Evolutionary conservation across 2,797 vertebrate genomes (phyloP).

Genomic region (Enteromius unitaeniatus): DNA sequence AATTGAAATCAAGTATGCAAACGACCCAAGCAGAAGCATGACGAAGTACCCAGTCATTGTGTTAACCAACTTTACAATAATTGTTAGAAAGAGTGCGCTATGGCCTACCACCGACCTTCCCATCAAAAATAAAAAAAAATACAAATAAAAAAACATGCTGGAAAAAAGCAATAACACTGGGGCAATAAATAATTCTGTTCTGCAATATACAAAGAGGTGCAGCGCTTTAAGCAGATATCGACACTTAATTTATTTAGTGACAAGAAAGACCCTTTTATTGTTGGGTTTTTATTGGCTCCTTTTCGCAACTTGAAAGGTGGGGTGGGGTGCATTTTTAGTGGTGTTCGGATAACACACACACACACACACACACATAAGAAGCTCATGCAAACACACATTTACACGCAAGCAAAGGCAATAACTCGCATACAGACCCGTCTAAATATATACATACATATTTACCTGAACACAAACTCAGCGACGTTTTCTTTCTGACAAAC

Average conservation of each 20-base stretch:
- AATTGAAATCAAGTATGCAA: slow-evolving; percentile 21
- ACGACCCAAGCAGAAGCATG: slow-evolving; percentile 16
- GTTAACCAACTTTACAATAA: slow-evolving; percentile 35
- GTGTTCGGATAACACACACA: slow-evolving; percentile 59
- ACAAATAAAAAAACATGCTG: neutral
- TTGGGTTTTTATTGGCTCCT: slow-evolving; percentile 75
- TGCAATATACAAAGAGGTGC: slow-evolving; percentile 68
- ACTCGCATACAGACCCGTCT: neutral
- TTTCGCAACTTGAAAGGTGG: slow-evolving; percentile 73
- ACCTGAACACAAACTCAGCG: slow-evolving; percentile 27
- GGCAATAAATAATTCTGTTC: slow-evolving; percentile 70
- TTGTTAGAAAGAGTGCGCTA: slow-evolving; percentile 16
- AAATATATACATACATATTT: slow-evolving; percentile 36
- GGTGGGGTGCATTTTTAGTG: slow-evolving; percentile 65
- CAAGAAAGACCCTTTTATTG: slow-evolving; percentile 76
- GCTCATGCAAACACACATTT: slow-evolving; percentile 26
- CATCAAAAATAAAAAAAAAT: neutral
- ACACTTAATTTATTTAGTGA: slow-evolving; percentile 78
- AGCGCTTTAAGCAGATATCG: slow-evolving; percentile 77
- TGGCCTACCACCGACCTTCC: slow-evolving; percentile 39
- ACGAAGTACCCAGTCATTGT: slow-evolving; percentile 31
- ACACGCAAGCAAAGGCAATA: slow-evolving; percentile 44
- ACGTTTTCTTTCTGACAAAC: neutral
- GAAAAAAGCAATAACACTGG: slow-evolving; percentile 68
- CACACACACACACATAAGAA: neutral